Conservation (phyloP, 1,140 invertebrate species). For the Chironomus striatipennis region DNA sequence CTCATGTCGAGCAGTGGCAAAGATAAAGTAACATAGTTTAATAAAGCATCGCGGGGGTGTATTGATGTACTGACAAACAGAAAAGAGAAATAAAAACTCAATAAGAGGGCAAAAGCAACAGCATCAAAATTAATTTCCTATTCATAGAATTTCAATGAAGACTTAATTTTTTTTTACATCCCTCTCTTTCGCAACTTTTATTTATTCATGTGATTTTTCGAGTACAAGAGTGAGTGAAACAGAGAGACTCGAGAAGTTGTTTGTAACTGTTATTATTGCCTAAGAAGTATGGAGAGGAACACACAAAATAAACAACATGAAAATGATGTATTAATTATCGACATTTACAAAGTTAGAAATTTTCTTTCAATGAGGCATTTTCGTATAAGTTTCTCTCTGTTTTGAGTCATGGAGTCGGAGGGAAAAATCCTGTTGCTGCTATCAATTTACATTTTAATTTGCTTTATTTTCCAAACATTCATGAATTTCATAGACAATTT, state of each 20-base stretch:
- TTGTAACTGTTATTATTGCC: neutral
- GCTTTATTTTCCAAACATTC: neutral
- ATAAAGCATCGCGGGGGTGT: neutral
- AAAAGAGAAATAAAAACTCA: neutral
- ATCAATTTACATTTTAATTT: constrained; percentile 9
- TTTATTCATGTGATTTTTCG: neutral
- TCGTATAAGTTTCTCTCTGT: no score
- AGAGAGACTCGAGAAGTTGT: neutral
- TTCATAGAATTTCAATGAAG: constrained; percentile 21
- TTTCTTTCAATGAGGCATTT: neutral
- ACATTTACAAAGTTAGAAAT: neutral
- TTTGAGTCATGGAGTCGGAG: no score
- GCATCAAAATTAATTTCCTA: constrained; percentile 16
- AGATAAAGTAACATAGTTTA: neutral
- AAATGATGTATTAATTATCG: neutral
- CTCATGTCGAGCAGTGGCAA: no score
- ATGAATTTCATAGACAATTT: no score
- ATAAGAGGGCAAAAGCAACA: neutral
- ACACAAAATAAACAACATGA: neutral
- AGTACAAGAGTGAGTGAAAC: neutral
- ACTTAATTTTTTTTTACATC: constrained; percentile 3
- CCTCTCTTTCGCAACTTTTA: neutral
- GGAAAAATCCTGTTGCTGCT: neutral
- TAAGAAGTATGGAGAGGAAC: neutral
- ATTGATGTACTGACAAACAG: neutral